Evolutionary conservation across 2,113 vertebrate genomes (phyloP).

Genomic region (Tenebrosternarchus preto): DNA sequence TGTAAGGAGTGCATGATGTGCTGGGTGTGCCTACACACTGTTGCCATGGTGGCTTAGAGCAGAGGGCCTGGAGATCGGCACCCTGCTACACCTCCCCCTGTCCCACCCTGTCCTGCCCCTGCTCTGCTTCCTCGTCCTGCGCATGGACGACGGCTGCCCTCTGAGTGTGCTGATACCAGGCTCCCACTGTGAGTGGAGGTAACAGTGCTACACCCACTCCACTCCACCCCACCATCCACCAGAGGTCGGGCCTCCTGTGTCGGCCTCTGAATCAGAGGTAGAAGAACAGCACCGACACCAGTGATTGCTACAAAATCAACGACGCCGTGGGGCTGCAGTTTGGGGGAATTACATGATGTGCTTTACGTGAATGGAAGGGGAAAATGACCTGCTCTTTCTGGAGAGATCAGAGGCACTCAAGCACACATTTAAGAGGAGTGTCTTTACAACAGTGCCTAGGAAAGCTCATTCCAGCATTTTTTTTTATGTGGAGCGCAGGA

Average conservation of each 20-base stretch:
- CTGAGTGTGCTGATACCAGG: too few species aligned
- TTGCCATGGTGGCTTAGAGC: background rate
- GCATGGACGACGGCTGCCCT: too few species aligned
- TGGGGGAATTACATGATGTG: constrained; percentile 33
- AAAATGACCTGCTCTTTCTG: constrained; percentile 8
- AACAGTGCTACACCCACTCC: constrained; percentile 48
- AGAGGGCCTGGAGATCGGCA: background rate
- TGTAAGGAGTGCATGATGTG: background rate
- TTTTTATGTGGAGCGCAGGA: background rate
- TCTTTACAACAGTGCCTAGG: background rate
- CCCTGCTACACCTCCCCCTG: constrained; percentile 16
- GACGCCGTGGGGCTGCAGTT: constrained; percentile 28
- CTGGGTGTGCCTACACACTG: background rate
- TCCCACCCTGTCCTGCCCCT: too few species aligned
- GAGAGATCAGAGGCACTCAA: constrained; percentile 10
- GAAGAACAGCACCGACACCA: constrained; percentile 26
- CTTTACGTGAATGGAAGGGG: constrained; percentile 17
- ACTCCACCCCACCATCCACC: constrained; percentile 25
- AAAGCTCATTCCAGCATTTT: background rate
- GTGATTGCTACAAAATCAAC: constrained; percentile 43
- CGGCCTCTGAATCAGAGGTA: constrained; percentile 30
- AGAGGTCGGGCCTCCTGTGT: constrained; percentile 27
- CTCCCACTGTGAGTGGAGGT: constrained; percentile 42
- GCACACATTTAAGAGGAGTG: background rate
- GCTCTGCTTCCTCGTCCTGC: too few species aligned